Evolutionary conservation across 2,797 vertebrate genomes (phyloP).

Genomic region (Pseudocheirus occidentalis): DNA sequence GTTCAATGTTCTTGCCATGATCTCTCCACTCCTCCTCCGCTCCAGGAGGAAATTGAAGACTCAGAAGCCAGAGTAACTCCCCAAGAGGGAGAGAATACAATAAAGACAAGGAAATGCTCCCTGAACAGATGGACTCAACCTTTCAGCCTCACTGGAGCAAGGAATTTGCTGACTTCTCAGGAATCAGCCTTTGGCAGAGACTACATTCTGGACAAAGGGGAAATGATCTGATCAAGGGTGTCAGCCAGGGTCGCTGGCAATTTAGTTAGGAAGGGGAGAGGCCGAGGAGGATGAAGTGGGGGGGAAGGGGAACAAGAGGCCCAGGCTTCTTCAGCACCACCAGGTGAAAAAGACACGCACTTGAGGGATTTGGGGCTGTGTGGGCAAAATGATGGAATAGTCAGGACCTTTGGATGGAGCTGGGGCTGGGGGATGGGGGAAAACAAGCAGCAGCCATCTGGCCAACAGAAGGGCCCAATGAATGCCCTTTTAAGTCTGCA

Average conservation of each 20-base stretch:
- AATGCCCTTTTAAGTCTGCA: background rate
- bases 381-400: background rate
- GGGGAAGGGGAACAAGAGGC: slow-evolving; percentile 24
- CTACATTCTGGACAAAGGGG: slow-evolving; percentile 69
- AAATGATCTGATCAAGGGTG: slow-evolving; percentile 74
- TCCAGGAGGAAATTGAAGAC: slow-evolving; percentile 71
- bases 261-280: slow-evolving; percentile 67
- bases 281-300: slow-evolving; percentile 56
- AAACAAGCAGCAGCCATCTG: background rate
- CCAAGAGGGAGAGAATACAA: slow-evolving; percentile 41
- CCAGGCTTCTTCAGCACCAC: slow-evolving; percentile 11
- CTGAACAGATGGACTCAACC: slow-evolving; percentile 72
- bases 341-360: slow-evolving; percentile 25
- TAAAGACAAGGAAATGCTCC: slow-evolving; percentile 74
- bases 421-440: background rate
- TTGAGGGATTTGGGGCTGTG: background rate
- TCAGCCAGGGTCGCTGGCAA: slow-evolving; percentile 70
- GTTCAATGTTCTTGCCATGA: background rate
- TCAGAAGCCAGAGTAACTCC: slow-evolving; percentile 68
- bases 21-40: slow-evolving; percentile 55
- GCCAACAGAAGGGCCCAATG: background rate
- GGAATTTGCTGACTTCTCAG: slow-evolving; percentile 80
- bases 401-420: background rate
- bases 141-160: slow-evolving; percentile 26
- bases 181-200: slow-evolving; percentile 70